phyloP scores from a whole-genome alignment of 2,888 invertebrate species.

The Schizaphis graminum region DNA sequence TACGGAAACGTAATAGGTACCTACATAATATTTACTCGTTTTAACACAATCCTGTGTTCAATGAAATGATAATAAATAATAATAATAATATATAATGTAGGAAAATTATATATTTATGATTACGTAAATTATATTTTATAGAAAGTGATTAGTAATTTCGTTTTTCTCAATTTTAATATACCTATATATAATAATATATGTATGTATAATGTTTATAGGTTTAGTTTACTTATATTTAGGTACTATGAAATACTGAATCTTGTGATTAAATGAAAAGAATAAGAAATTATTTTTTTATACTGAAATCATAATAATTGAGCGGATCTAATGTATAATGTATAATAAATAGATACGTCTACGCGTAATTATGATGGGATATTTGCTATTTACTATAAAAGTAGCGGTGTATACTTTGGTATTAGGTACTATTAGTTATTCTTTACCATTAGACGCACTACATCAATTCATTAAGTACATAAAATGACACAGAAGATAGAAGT shows the following conservation, averaged over 20 bases:
- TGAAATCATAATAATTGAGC: slow-evolving; percentile 49
- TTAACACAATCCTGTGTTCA: not conserved
- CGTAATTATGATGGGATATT: not conserved
- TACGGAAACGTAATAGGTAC: not conserved
- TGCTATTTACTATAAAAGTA: slow-evolving; percentile 39
- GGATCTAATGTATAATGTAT: slow-evolving; percentile 51
- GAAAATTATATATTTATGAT: not conserved
- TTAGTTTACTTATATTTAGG: too few relatives aligned
- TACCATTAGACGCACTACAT: not conserved
- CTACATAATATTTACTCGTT: not conserved
- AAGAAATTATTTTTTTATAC: slow-evolving; percentile 36
- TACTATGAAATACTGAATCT: slow-evolving; percentile 26
- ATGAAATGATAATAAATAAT: not conserved
- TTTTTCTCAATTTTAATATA: slow-evolving; percentile 38
- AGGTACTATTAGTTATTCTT: slow-evolving; percentile 25
- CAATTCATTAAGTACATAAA: not conserved
- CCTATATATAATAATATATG: not conserved
- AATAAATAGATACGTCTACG: not conserved
- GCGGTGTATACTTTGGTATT: not conserved
- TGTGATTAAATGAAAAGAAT: slow-evolving; percentile 29
- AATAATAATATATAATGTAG: not conserved
- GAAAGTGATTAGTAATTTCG: slow-evolving; percentile 44
- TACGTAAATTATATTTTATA: slow-evolving; percentile 32
- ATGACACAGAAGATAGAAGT: slow-evolving; percentile 11
- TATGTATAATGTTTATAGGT: not conserved